phyloP scores from a whole-genome alignment of 2,888 invertebrate genomes.

The Eupithecia insigniata region DNA sequence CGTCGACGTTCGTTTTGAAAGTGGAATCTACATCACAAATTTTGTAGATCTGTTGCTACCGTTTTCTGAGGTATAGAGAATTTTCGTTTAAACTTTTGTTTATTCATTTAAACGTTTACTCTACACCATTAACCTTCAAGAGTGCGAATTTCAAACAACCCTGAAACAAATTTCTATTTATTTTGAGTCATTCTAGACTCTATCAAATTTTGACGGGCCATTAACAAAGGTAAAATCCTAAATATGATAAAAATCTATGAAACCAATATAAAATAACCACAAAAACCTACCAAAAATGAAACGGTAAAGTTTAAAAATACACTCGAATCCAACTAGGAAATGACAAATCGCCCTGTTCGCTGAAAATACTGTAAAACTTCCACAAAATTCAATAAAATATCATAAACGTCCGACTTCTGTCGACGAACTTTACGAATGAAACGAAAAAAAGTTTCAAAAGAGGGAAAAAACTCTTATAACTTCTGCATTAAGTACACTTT shows the following conservation, averaged over 20 bases:
- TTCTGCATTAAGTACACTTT: slow-evolving; percentile 27
- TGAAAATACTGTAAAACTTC: slow-evolving; percentile 37
- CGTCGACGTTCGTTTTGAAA: too few species aligned
- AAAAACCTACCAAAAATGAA: neutral
- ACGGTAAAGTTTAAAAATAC: neutral
- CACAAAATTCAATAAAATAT: slow-evolving; percentile 37
- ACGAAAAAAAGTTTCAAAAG: slow-evolving; percentile 25
- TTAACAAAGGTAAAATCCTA: neutral
- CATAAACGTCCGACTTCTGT: slow-evolving; percentile 30
- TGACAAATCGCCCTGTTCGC: slow-evolving; percentile 19
- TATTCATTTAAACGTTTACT: too few species aligned
- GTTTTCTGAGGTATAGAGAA: too few species aligned
- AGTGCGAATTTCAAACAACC: too few species aligned
- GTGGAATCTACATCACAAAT: too few species aligned
- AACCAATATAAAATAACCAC: neutral
- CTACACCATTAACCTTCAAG: too few species aligned
- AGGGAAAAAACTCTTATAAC: slow-evolving; percentile 24
- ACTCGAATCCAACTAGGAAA: slow-evolving; percentile 1
- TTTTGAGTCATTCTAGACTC: too few species aligned
- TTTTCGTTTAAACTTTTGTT: too few species aligned
- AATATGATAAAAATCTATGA: neutral
- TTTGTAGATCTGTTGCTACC: too few species aligned
- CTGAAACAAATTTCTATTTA: too few species aligned
- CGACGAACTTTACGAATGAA: slow-evolving; percentile 28
- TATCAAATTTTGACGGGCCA: too few species aligned